A percentile compares a stretch with the other conserved stretches of the same genome.
phyloP scores from a whole-genome alignment of 2,888 invertebrate genomes.

The Meghimatium bilineatum region DNA sequence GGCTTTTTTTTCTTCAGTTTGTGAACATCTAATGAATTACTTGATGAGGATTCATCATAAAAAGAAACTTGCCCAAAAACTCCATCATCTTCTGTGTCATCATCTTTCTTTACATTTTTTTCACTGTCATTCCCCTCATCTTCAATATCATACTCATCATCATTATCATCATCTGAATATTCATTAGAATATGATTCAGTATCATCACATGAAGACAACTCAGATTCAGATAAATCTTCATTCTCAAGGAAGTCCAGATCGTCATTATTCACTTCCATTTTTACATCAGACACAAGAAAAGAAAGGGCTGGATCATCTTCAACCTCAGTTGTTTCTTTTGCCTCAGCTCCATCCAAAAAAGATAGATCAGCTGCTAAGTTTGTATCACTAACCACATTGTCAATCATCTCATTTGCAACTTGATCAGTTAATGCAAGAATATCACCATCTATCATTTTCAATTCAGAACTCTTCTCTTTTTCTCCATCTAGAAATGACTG shows the following conservation, averaged over 20 bases:
- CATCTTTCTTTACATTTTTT: slow-evolving; percentile 21
- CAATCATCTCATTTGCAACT: slow-evolving; percentile 45
- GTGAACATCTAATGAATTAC: slow-evolving; percentile 27
- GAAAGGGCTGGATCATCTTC: slow-evolving; percentile 46
- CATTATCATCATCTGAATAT: slow-evolving; percentile 54
- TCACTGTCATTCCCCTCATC: slow-evolving; percentile 29
- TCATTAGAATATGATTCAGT: slow-evolving; percentile 44
- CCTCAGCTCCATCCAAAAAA: slow-evolving; percentile 42
- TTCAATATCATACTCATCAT: slow-evolving; percentile 51
- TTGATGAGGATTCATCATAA: slow-evolving; percentile 42
- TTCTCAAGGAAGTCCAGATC: slow-evolving; percentile 45
- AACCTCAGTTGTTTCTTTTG: slow-evolving; percentile 35
- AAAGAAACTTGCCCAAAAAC: slow-evolving; percentile 50
- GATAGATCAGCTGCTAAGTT: slow-evolving; percentile 39
- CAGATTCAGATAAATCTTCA: slow-evolving; percentile 43
- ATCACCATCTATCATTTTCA: slow-evolving; percentile 43
- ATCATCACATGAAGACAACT: slow-evolving; percentile 42
- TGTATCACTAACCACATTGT: slow-evolving; percentile 6
- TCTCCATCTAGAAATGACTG: slow-evolving; percentile 35
- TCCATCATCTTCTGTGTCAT: slow-evolving; percentile 39
- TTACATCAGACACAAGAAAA: slow-evolving; percentile 41
- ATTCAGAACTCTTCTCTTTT: slow-evolving; percentile 34
- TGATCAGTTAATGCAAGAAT: slow-evolving; percentile 42
- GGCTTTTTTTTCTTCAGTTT: slow-evolving; percentile 45
- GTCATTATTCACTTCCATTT: slow-evolving; percentile 41